These are phyloP conservation scores for Philaethria dido DNA, from an alignment of 2,888 invertebrate genomes.

Conservation along the genomic window DNA sequence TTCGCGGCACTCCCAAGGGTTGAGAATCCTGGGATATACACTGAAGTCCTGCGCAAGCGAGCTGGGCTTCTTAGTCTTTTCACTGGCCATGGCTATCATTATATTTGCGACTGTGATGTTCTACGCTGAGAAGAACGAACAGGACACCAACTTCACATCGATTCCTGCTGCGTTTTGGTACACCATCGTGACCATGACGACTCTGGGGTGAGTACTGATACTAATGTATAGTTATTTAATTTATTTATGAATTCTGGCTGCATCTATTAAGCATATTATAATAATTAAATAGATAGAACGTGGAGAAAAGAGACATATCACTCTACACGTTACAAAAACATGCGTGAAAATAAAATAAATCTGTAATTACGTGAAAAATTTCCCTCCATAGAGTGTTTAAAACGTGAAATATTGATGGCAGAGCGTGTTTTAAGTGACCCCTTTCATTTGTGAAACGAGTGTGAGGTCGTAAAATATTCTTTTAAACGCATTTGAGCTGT, in stretches of 20 bases:
- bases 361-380: conserved; percentile 70
- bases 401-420: conserved; percentile 60
- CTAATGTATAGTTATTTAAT: neutral
- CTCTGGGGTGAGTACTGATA: conserved; percentile 93
- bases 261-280: conserved; percentile 57
- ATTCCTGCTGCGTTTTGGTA: conserved; percentile 99
- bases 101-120: conserved; percentile 99
- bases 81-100: conserved; percentile 99
- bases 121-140: conserved; percentile 99
- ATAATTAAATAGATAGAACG: no score
- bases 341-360: neutral
- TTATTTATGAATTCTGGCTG: conserved; percentile 61
- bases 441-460: conserved; percentile 51
- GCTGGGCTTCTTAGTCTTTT: conserved; percentile 99
- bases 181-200: conserved; percentile 99
- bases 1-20: conserved; percentile 99
- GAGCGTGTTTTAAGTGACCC: conserved; percentile 48
- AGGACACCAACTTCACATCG: conserved; percentile 98
- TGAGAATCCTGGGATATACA: conserved; percentile 99
- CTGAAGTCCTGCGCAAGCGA: conserved; percentile 99
- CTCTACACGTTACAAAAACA: neutral
- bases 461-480: conserved; percentile 50
- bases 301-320: neutral
- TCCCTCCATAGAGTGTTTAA: conserved; percentile 64
- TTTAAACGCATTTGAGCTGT: conserved; percentile 41